Evolutionary conservation across 2,797 vertebrate species (phyloP), one percentile per base, ranked within the genome.

Genomic region (Spondyliosoma cantharus): DNA sequence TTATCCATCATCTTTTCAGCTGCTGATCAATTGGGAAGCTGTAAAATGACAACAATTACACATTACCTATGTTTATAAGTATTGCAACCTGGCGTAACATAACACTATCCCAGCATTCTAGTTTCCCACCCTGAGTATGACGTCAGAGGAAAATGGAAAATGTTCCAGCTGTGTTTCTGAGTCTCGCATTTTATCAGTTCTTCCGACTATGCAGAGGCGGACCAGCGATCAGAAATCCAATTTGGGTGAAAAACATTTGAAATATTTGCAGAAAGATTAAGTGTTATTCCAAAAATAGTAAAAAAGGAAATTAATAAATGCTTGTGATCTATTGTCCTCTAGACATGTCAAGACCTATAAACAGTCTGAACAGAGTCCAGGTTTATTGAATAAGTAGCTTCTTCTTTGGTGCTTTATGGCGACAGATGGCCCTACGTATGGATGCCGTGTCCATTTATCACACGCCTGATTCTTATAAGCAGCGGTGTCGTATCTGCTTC

Each of bases 371-470:
- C 22, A 63, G 7, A 42, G 24, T 13, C 22, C 25, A 59, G 25
- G 8, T 49, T 58, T 13, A 66, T 25, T 46, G 20, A 62, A 72
- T 45, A 29, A 13, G 45, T n/a, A 50, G 20, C 46, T 32, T 68
- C 32, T 6, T 22, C 17, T 32, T 43, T 25, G 27, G 52, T 24
- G 29, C 24, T 52, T 58, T 14, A 45, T 29, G 11, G 15, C 46
- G 22, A 58, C 53, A 71, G 60, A 78, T 63, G 43, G 54, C 15
- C n/a, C 17, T 9, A 19, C 53, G 49, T 69, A 69, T 58, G 22
- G 45, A 53, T 61, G 65, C 43, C 67, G 45, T 19, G 46, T 74
- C 61, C 57, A 52, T 14, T 60, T 63, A 69, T 27, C n/a, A 76
- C 5, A 63, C 48, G 46, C 7, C 24, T 48, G 2, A 12, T 64